These are phyloP conservation scores for Ectemnius cavifrons DNA, from an alignment of 2,888 invertebrate species.

Conservation along the genomic window DNA sequence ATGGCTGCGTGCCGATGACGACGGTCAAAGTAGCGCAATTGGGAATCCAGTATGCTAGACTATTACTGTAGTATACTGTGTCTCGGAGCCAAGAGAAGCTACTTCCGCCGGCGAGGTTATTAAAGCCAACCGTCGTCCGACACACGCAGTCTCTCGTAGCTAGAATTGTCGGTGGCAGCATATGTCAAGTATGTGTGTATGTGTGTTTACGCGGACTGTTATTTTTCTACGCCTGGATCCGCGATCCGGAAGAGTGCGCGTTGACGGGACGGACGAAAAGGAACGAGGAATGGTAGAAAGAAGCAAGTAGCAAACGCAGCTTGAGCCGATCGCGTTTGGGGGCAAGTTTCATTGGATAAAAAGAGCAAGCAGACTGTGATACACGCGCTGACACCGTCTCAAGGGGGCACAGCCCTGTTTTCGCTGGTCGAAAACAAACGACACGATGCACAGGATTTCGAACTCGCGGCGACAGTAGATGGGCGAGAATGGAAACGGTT, in stretches of 20 bases:
- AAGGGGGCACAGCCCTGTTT: slow-evolving; percentile 36
- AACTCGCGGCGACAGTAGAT: slow-evolving; percentile 40
- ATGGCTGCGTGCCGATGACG: slow-evolving; percentile 30
- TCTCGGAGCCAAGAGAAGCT: no score
- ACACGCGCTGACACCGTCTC: no score
- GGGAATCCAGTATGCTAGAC: slow-evolving; percentile 2
- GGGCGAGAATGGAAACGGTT: slow-evolving; percentile 22
- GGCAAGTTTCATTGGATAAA: no score
- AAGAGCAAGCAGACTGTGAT: no score
- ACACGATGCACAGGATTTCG: slow-evolving; percentile 34
- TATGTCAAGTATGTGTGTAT: slow-evolving; percentile 29
- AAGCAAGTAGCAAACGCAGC: slow-evolving; percentile 5
- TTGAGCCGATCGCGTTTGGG: slow-evolving; percentile 10
- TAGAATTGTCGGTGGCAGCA: slow-evolving; percentile 23
- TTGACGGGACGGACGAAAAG: slow-evolving; percentile 16
- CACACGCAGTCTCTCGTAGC: not conserved
- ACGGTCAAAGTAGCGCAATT: slow-evolving; percentile 9
- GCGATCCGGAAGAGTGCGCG: slow-evolving; percentile 41
- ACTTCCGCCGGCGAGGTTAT: not conserved
- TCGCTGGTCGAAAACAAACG: slow-evolving; percentile 60
- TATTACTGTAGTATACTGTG: no score
- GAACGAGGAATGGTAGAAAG: slow-evolving; percentile 19
- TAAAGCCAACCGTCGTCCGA: slow-evolving; percentile 4
- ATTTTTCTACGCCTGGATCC: slow-evolving; percentile 62
- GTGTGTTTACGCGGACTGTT: slow-evolving; percentile 53